Conservation (phyloP, 2,888 invertebrate species). For the Oscheius sp. region DNA sequence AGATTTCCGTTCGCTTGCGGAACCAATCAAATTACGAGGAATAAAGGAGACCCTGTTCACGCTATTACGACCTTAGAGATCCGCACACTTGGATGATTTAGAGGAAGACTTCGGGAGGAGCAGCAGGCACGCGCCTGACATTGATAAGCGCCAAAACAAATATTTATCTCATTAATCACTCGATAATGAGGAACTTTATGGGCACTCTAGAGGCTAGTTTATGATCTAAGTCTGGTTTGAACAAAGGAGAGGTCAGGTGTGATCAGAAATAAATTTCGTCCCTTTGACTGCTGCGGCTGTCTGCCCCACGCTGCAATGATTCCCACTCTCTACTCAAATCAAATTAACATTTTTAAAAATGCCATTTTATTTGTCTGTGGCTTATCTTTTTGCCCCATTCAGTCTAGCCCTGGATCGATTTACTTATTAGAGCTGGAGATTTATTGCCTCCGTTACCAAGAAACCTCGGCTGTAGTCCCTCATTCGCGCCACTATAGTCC, state of each 20-base stretch:
- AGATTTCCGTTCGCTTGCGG: slow-evolving; percentile 13
- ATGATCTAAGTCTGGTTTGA: not conserved
- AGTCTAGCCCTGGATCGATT: too few species aligned
- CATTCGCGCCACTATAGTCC: too few species aligned
- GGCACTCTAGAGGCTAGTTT: not conserved
- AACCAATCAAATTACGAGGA: slow-evolving; percentile 11
- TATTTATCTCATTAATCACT: slow-evolving; percentile 18
- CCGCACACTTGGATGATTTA: not conserved
- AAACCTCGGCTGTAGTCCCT: too few species aligned
- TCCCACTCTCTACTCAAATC: too few species aligned
- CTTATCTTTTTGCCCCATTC: too few species aligned
- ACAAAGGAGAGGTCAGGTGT: not conserved
- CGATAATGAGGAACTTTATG: slow-evolving; percentile 13
- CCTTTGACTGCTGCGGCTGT: too few species aligned
- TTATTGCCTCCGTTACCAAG: too few species aligned
- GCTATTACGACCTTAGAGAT: slow-evolving; percentile 7
- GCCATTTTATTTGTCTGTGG: too few species aligned
- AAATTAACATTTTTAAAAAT: too few species aligned
- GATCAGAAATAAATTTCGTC: too few species aligned
- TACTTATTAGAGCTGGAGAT: too few species aligned
- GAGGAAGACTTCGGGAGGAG: slow-evolving; percentile 16
- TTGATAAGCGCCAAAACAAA: slow-evolving; percentile 22
- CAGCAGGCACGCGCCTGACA: slow-evolving; percentile 29
- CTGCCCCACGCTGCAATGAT: too few species aligned
- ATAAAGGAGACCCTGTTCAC: not conserved